These are phyloP conservation scores for Deroptyus accipitrinus DNA, from an alignment of 2,113 vertebrate species.

Conservation along the genomic window DNA sequence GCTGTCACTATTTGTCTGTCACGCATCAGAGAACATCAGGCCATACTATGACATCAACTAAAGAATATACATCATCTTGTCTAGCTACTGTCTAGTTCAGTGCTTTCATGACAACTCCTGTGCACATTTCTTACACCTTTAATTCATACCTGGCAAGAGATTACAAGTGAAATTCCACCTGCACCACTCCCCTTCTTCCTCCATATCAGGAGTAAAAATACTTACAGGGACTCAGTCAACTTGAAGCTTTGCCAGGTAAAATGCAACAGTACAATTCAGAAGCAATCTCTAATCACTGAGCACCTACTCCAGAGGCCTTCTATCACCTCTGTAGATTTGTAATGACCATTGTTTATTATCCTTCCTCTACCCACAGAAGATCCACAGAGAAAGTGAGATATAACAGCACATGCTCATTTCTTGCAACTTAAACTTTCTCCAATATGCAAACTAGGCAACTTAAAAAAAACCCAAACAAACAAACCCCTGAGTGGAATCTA, in stretches of 20 bases:
- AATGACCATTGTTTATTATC: not conserved
- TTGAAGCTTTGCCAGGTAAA: not conserved
- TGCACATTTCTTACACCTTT: not conserved
- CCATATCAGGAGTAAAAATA: not conserved
- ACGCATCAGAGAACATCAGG: not conserved
- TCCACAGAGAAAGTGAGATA: not conserved
- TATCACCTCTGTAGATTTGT: not conserved
- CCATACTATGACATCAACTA: not conserved
- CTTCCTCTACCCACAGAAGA: not conserved
- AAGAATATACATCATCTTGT: not conserved
- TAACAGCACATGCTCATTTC: not conserved
- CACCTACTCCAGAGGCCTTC: not conserved
- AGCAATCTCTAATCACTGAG: not conserved
- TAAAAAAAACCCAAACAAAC: not conserved
- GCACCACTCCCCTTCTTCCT: not conserved
- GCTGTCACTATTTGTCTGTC: constrained; percentile 30
- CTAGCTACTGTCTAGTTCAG: not conserved
- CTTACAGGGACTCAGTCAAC: not conserved
- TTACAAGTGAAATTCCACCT: not conserved
- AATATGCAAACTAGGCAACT: not conserved
- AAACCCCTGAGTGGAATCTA: not conserved
- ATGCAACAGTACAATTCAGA: not conserved
- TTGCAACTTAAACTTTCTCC: not conserved
- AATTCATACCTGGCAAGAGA: not conserved
- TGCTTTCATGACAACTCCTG: not conserved